Conservation (phyloP, 1,140 invertebrate species). For the Bombus haemorrhoidalis region DNA sequence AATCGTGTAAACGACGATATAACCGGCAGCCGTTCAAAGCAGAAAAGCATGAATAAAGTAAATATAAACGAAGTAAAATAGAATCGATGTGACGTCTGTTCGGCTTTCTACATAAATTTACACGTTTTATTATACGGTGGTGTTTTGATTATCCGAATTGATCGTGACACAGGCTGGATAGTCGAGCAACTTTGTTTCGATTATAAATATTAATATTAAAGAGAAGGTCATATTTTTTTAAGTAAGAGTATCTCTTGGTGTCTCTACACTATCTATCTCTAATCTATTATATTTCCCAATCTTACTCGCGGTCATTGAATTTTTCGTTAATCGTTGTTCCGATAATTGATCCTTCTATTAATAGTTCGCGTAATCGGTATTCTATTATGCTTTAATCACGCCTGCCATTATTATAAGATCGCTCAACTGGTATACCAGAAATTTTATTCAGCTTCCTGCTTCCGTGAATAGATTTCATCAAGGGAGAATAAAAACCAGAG, state of each 20-base stretch:
- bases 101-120: no score
- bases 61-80: no score
- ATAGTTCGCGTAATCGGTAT: neutral
- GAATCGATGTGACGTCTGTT: no score
- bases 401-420: neutral
- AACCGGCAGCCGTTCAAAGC: no score
- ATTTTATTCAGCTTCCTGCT: neutral
- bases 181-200: neutral
- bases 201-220: no score
- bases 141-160: neutral
- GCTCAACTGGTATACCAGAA: neutral
- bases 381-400: neutral
- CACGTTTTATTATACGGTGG: no score
- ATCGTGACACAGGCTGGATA: neutral
- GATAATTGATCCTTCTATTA: neutral
- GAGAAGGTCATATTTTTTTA: no score
- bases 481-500: neutral
- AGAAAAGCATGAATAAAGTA: no score
- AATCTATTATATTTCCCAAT: no score
- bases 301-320: neutral
- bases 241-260: no score
- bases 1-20: no score
- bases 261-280: fast-evolving
- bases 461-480: neutral
- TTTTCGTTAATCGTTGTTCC: neutral